Evolutionary conservation across 2,113 vertebrate genomes (phyloP).

Genomic region (Syngnathus scovelli): DNA sequence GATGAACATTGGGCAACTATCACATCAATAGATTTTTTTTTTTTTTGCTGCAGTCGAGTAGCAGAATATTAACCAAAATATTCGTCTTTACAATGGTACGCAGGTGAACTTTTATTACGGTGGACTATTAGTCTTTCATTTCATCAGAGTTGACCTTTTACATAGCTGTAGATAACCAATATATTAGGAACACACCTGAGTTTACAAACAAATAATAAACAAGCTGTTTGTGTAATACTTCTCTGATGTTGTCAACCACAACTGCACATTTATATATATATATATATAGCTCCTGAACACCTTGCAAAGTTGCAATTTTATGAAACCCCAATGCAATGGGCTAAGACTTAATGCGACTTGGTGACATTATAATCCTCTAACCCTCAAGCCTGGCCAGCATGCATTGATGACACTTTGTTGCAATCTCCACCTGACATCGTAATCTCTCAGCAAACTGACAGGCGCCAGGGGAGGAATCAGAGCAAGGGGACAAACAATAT

Average conservation of each 20-base stretch:
- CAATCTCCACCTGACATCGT: conserved; percentile 58
- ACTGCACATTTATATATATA: neutral
- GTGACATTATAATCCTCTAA: conserved; percentile 22
- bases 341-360: conserved; percentile 22
- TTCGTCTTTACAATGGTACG: neutral
- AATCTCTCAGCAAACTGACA: conserved; percentile 62
- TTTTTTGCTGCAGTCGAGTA: neutral
- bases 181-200: neutral
- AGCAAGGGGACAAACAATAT: conserved; percentile 28
- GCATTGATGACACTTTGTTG: conserved; percentile 43
- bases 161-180: too few species aligned
- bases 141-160: neutral
- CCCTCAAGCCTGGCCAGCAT: conserved; percentile 35
- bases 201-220: neutral
- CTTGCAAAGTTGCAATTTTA: neutral
- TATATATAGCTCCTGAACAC: neutral
- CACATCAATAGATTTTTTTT: neutral
- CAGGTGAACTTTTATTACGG: neutral
- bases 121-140: neutral
- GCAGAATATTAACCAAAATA: neutral
- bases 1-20: too few species aligned
- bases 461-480: conserved; percentile 56
- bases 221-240: neutral
- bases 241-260: neutral
- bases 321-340: neutral